Evolutionary conservation across 2,797 vertebrate species (phyloP), one percentile per base, ranked within the genome.

Genomic region (Octomys mimax): DNA sequence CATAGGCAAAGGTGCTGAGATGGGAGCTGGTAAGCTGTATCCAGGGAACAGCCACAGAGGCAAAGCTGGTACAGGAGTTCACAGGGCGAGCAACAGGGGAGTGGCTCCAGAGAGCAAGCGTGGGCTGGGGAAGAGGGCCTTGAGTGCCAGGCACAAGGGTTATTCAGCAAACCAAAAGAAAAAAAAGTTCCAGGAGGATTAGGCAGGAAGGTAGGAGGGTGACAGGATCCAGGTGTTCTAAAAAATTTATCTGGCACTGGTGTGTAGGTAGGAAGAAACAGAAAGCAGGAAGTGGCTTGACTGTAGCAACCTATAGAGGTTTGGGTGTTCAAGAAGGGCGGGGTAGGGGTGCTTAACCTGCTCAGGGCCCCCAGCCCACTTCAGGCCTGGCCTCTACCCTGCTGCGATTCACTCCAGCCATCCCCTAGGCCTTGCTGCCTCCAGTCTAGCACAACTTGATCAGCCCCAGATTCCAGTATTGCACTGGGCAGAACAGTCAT

Each of bases 201-300:
- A 66, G 57, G 81, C 82, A 92, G 91, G 88, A 94, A 95, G 82
- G 92, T 92, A 87, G 96, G 87, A 96, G 92, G 79, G 86, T 86
- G 86, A 96, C 93, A 88, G 4, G 92, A 95, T 86, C 80, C 95
- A 93, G 91, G 92, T 82, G 80, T 26, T 91, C 86, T 54, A 70
- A 89, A 77, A 86, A 93, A 85, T 81, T 59, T 73, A 61, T 62
- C 84, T 94, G 92, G 92, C 91, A 75, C 36, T 73, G 2, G 52
- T 12, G 28, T 28, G 21, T 31, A 39, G 61, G 59, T 18, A 52
- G 93, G 70, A 68, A 62, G 52, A 91, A 79, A 57, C 28, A 5
- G 84, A 39, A 52, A 80, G 46, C 90, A 93, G 92, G 93, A 96
- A 96, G 70, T 49, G 3, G 0, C 62, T 16, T 82, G 86, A 24